Base-by-base conservation (phyloP, 2,797 vertebrate species). In the Poecilia velifera region DNA sequence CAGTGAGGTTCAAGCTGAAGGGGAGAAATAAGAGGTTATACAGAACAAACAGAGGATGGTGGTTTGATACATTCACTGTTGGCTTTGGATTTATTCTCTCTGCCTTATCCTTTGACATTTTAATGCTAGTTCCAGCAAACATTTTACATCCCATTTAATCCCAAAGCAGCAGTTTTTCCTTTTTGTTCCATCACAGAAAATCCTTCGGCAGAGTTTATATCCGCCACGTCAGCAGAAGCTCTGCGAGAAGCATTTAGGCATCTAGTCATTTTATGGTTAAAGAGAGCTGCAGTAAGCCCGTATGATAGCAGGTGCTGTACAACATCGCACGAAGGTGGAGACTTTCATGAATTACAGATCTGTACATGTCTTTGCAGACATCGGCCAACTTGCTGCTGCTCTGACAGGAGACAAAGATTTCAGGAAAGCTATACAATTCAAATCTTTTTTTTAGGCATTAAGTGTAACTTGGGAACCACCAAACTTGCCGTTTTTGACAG, bases 231-330 rank as follows among this genome's bases (percentile, higher is more conserved):
- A 91, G 90, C 90, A 78, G 16, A 14, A 66, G 68, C 59, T 80
- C 39, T 46, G 77, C 71, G 64, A 74, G 83, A 55, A 85, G 79
- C 83, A 74, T 73, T 74, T 84, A 78, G 80, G 80, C 70, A 84
- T 86, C 78, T 73, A 79, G 46, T 85, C 0, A 76, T 84, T 87
- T 88, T 77, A 77, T 81, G 76, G 81, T 87, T 86, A 85, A 51
- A 87, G 82, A 78, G 66, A 84, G 81, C 82, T 75, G 80, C 81
- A 72, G 82, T 73, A 87, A 91, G 77, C 83, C 88, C 90, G 89
- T 82, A 79, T 77, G 74, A 84, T 80, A 72, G 90, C 88, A 82
- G 53, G 77, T 72, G 62, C 77, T 84, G 53, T 22, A 47, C 82
- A 66, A 41, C 64, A 76, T 80, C 71, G 82, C 76, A 9, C 73